Conservation (phyloP, 2,888 invertebrate species). For the Nemotelus pantherinus region DNA sequence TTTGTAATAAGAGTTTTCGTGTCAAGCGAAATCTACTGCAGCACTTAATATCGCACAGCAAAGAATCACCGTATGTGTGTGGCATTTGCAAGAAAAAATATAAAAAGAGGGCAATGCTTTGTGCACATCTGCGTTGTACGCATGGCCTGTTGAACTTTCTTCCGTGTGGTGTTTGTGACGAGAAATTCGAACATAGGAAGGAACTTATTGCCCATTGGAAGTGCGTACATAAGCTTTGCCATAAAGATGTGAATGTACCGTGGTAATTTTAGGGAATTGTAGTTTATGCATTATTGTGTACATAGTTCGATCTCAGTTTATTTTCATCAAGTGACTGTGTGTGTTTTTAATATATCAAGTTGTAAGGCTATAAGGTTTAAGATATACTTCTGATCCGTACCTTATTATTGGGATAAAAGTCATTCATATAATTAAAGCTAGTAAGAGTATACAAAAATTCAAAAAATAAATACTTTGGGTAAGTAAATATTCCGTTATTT, state of each 20-base stretch:
- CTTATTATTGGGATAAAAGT: no score
- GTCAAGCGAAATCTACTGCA: conserved; percentile 13
- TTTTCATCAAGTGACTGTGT: no score
- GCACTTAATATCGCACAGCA: conserved; percentile 18
- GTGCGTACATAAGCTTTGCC: neutral
- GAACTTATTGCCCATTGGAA: conserved; percentile 16
- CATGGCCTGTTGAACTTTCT: neutral
- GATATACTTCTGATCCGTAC: no score
- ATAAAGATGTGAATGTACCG: conserved; percentile 11
- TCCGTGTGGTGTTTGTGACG: conserved; percentile 18
- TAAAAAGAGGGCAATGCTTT: neutral
- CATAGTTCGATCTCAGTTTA: no score
- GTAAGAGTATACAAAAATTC: no score
- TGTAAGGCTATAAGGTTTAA: no score
- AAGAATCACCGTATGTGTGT: neutral
- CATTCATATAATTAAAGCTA: no score
- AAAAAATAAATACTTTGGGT: no score
- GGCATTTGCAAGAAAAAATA: neutral
- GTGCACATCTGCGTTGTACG: neutral
- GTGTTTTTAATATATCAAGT: no score
- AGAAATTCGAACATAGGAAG: neutral
- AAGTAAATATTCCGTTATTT: no score
- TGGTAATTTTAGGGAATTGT: neutral
- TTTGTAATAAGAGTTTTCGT: conserved; percentile 13
- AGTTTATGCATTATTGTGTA: no score